A percentile compares a stretch with the other conserved stretches of the same genome.
phyloP scores from a whole-genome alignment of 2,797 vertebrate genomes.

The Chrysocyon brachyurus region DNA sequence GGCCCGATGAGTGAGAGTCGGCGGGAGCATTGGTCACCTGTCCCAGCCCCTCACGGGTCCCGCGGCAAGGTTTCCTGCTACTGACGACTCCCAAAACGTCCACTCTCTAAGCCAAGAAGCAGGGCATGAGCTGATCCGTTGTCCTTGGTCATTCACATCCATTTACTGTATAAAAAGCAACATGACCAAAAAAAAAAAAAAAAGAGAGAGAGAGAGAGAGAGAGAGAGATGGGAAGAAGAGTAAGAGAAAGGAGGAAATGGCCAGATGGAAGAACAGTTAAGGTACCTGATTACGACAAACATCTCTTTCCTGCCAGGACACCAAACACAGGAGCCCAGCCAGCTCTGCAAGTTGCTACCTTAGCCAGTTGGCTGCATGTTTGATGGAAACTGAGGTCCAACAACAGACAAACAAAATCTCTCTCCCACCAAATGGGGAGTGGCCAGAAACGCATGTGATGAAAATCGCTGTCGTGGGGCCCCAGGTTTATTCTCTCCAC shows the following conservation, averaged over 20 bases:
- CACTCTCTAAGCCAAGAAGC: constrained; percentile 40
- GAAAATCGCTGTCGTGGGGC: neutral
- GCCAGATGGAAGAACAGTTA: constrained; percentile 63
- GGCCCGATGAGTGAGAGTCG: neutral
- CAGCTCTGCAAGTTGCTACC: constrained; percentile 28
- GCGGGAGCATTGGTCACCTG: neutral
- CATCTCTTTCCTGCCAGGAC: constrained; percentile 46
- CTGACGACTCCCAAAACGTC: neutral
- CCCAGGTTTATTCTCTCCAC: neutral
- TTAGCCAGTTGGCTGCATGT: constrained; percentile 65
- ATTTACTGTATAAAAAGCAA: constrained; percentile 56
- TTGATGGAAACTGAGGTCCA: constrained; percentile 31
- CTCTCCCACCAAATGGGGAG: constrained; percentile 33
- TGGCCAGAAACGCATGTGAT: constrained; percentile 5
- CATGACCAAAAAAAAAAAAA: neutral
- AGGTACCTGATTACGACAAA: constrained; percentile 43
- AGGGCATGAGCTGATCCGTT: neutral
- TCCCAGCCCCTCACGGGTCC: neutral
- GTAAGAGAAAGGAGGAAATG: constrained; percentile 17
- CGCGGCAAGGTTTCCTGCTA: neutral
- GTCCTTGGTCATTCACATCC: neutral
- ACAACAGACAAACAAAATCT: constrained; percentile 28
- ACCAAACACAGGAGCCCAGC: constrained; percentile 33
- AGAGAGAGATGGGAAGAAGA: neutral
- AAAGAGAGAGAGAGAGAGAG: too few relatives aligned